phyloP scores from a whole-genome alignment of 2,888 invertebrate species.

The Tupiocoris notatus region DNA sequence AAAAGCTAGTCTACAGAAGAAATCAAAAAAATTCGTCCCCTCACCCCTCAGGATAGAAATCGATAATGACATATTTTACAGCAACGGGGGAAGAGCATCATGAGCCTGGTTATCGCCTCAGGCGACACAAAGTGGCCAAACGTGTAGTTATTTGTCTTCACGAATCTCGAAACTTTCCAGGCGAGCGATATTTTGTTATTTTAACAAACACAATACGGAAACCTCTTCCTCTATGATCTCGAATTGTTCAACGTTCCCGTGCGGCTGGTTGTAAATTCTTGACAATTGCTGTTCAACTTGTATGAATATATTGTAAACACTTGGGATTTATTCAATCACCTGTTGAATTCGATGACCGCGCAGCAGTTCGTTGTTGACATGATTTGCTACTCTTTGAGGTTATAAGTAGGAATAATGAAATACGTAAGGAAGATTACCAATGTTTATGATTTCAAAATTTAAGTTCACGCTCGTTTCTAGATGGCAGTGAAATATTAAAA shows the following conservation, averaged over 20 bases:
- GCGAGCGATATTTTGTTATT: not conserved
- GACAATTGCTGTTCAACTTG: not conserved
- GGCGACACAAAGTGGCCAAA: not conserved
- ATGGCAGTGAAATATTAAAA: too few relatives aligned
- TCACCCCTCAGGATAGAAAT: slow-evolving; percentile 48
- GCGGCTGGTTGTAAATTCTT: not conserved
- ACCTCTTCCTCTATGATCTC: too few relatives aligned
- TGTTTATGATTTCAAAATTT: not conserved
- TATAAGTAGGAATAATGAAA: too few relatives aligned
- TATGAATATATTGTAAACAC: not conserved
- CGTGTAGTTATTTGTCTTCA: not conserved
- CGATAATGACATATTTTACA: slow-evolving; percentile 49
- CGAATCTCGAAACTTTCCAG: not conserved
- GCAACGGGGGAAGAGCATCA: slow-evolving; percentile 24
- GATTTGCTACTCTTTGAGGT: too few relatives aligned
- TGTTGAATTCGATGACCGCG: too few relatives aligned
- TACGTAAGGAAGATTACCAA: too few relatives aligned
- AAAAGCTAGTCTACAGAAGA: slow-evolving; percentile 18
- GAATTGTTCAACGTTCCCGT: too few relatives aligned
- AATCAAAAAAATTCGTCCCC: slow-evolving; percentile 32
- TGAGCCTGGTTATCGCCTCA: not conserved
- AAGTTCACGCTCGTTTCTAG: too few relatives aligned
- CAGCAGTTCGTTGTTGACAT: too few relatives aligned
- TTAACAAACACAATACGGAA: too few relatives aligned
- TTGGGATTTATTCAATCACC: too few relatives aligned